Evolutionary conservation across 30 jellyfish, hydroid and myxozoan genomes (phyloP).

Genomic region (Mastigias papua): DNA sequence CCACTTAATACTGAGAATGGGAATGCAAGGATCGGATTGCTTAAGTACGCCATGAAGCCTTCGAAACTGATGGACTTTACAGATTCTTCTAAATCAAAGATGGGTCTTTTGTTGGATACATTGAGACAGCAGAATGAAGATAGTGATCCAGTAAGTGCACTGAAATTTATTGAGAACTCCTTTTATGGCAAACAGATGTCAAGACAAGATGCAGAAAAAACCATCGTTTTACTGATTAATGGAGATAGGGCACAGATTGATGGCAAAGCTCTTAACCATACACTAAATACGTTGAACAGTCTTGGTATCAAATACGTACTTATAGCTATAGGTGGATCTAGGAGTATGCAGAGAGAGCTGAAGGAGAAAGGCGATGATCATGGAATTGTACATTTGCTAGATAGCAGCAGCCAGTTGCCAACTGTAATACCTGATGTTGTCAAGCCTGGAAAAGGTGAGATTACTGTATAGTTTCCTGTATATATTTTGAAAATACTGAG

Average conservation of each 20-base stretch:
- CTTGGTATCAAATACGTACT: slow-evolving; percentile 16
- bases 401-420: slow-evolving; percentile 23
- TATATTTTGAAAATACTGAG: no score
- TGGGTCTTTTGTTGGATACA: slow-evolving; percentile 20
- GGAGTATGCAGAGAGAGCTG: background rate
- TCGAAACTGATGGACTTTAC: slow-evolving; percentile 15
- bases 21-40: slow-evolving; percentile 37
- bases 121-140: slow-evolving; percentile 12
- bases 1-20: slow-evolving; percentile 18
- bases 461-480: background rate
- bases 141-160: slow-evolving; percentile 36
- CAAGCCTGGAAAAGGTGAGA: slow-evolving; percentile 12
- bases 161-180: slow-evolving; percentile 25
- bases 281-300: slow-evolving; percentile 8
- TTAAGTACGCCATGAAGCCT: slow-evolving; percentile 33
- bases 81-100: background rate
- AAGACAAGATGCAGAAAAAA: slow-evolving; percentile 41
- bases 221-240: slow-evolving; percentile 33
- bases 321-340: slow-evolving; percentile 31
- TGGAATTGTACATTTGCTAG: slow-evolving; percentile 35
- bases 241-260: slow-evolving; percentile 9
- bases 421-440: slow-evolving; percentile 50
- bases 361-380: background rate
- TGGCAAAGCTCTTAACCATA: background rate
- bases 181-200: slow-evolving; percentile 3